Conservation (phyloP, 2,113 vertebrate species). For the Ivindomyrus marchei region DNA sequence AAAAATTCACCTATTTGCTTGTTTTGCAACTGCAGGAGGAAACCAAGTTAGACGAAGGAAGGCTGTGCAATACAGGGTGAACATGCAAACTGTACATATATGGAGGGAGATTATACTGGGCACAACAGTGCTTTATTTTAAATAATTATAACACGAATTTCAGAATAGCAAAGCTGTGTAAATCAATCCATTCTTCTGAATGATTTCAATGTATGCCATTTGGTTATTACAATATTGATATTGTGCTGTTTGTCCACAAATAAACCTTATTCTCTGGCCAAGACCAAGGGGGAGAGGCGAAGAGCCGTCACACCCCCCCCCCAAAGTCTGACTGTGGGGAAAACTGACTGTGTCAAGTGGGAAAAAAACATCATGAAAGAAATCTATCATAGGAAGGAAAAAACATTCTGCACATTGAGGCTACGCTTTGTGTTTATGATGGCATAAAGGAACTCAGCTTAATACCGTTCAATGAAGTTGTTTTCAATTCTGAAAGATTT, state of each 20-base stretch:
- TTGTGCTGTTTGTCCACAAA: neutral
- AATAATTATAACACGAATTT: neutral
- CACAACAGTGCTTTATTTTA: neutral
- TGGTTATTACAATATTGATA: slow-evolving; percentile 11
- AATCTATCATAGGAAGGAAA: slow-evolving; percentile 21
- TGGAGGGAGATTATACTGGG: neutral
- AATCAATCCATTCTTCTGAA: neutral
- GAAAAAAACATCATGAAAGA: slow-evolving; percentile 26
- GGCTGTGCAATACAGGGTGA: neutral
- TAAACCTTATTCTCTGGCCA: slow-evolving; percentile 19
- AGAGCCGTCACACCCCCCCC: neutral
- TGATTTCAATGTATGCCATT: slow-evolving; percentile 25
- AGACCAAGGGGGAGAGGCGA: neutral
- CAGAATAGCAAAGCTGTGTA: neutral
- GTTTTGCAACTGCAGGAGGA: neutral
- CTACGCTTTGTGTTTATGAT: slow-evolving; percentile 18
- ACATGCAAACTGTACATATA: neutral
- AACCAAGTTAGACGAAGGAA: neutral
- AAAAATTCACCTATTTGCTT: neutral
- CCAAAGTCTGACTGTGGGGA: slow-evolving; percentile 16
- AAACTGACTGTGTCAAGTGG: slow-evolving; percentile 37
- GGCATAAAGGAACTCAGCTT: neutral
- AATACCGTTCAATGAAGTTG: slow-evolving; percentile 57
- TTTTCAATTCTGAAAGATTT: slow-evolving; percentile 64
- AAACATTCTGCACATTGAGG: neutral